Conservation (phyloP, 2,888 invertebrate species). For the Habrosyne pyritoides region DNA sequence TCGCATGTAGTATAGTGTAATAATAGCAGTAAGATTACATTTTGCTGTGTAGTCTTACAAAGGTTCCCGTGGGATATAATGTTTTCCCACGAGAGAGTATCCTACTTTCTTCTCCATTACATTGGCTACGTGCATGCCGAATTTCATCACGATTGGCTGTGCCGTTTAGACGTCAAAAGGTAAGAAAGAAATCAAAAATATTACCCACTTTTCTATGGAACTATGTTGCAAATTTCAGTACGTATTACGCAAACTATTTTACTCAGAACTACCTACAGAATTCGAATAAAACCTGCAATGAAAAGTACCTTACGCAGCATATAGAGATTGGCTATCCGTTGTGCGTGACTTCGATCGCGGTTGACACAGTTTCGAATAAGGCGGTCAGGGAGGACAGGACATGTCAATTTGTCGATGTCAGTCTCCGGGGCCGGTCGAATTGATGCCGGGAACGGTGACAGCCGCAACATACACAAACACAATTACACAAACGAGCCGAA, state of each 20-base stretch:
- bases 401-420: constrained; percentile 65
- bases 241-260: neutral
- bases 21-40: no score
- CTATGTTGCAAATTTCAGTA: neutral
- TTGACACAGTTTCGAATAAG: constrained; percentile 32
- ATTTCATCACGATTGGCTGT: no score
- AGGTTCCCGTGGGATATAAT: no score
- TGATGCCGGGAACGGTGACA: constrained; percentile 37
- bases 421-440: constrained; percentile 32
- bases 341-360: constrained; percentile 23
- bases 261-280: neutral
- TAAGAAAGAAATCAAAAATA: no score
- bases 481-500: constrained; percentile 44
- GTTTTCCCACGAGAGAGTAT: no score
- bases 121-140: no score
- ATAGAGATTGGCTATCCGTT: constrained; percentile 10
- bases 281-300: neutral
- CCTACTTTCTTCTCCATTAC: no score
- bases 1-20: no score
- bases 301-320: neutral
- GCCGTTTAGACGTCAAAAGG: no score
- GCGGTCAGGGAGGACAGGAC: constrained; percentile 42
- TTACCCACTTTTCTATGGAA: neutral
- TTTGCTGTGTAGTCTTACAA: no score
- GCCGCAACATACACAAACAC: constrained; percentile 37